Evolutionary conservation across 2,888 invertebrate species (phyloP).

Genomic region (Campaea margaritaria): DNA sequence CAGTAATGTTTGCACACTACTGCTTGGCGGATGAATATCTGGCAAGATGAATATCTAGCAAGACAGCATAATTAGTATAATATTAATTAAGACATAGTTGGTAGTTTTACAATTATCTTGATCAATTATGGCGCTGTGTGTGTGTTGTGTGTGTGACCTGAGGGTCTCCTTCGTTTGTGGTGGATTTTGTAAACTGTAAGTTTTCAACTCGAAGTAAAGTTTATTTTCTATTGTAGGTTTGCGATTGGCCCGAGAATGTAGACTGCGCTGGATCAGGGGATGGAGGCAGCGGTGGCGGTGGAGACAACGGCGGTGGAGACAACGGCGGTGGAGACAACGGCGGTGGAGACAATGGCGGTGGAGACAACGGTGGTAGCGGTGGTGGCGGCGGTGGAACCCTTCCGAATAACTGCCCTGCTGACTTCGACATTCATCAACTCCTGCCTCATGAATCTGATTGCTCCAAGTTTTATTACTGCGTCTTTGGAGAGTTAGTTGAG

Average conservation of each 20-base stretch:
- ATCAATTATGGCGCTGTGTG: too few relatives aligned
- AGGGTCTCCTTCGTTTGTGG: too few relatives aligned
- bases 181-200: too few relatives aligned
- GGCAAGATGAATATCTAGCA: too few relatives aligned
- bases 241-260: slow-evolving; percentile 35
- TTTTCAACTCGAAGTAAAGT: slow-evolving; percentile 5
- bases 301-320: slow-evolving; percentile 10
- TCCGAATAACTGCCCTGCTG: slow-evolving; percentile 57
- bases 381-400: slow-evolving; percentile 32
- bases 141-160: too few relatives aligned
- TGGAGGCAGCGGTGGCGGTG: slow-evolving; percentile 19
- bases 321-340: slow-evolving; percentile 7
- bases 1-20: too few relatives aligned
- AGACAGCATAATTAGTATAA: too few relatives aligned
- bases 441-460: slow-evolving; percentile 61
- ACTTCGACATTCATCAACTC: slow-evolving; percentile 48
- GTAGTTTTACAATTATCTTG: too few relatives aligned
- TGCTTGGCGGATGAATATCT: too few relatives aligned
- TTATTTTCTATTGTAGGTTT: slow-evolving; percentile 23
- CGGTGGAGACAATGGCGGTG: neutral
- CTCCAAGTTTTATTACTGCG: slow-evolving; percentile 60
- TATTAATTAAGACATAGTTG: too few relatives aligned
- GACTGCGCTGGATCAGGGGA: slow-evolving; percentile 33
- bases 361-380: neutral
- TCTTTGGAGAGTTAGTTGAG: slow-evolving; percentile 50